A percentile compares a stretch with the other conserved stretches of the same genome.
Evolutionary conservation across 2,888 invertebrate species (phyloP).

Genomic region (Cephonodes hylas): DNA sequence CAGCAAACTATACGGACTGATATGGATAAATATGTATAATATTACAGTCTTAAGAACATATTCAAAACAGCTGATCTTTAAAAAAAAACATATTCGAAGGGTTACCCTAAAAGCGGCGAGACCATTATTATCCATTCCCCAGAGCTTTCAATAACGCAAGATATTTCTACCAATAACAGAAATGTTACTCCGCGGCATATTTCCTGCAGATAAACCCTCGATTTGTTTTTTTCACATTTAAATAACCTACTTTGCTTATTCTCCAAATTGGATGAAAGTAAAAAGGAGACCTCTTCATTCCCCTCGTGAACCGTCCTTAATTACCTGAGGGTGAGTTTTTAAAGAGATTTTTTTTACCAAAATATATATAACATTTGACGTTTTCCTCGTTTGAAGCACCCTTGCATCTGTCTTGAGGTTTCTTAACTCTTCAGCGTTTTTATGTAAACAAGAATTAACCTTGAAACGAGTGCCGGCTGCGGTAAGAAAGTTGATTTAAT

Average conservation of each 20-base stretch:
- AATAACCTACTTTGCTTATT: slow-evolving; percentile 12
- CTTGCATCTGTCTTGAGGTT: slow-evolving; percentile 8
- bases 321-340: slow-evolving; percentile 15
- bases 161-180: neutral
- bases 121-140: neutral
- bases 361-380: slow-evolving; percentile 11
- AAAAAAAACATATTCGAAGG: neutral
- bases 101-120: neutral
- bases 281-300: slow-evolving; percentile 12
- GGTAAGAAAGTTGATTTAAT: neutral
- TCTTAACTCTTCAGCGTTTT: slow-evolving; percentile 7
- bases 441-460: slow-evolving; percentile 5
- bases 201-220: neutral
- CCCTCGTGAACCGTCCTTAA: slow-evolving; percentile 11
- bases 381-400: slow-evolving; percentile 4
- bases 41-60: neutral
- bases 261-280: slow-evolving; percentile 14
- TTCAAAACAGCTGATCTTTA: neutral
- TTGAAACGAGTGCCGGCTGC: neutral
- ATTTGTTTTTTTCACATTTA: slow-evolving; percentile 9
- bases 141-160: neutral
- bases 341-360: slow-evolving; percentile 8
- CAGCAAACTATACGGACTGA: too few relatives aligned
- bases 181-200: neutral
- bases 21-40: too few relatives aligned